These are phyloP conservation scores for Rhyzopertha dominica DNA, from an alignment of 1,140 invertebrate species.

Conservation along the genomic window DNA sequence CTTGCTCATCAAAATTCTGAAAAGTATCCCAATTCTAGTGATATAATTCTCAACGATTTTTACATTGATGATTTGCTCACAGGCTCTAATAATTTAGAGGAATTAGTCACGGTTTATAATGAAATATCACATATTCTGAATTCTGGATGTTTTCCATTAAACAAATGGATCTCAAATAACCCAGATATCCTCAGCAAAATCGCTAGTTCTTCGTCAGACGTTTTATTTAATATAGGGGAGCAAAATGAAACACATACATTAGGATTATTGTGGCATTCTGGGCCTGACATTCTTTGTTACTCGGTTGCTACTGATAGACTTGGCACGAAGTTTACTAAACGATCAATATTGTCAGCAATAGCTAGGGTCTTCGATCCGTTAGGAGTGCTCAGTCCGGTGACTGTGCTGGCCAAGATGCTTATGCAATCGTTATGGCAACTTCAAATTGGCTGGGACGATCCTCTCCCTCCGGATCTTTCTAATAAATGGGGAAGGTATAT, in stretches of 20 bases:
- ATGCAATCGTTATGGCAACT: constrained; percentile 43
- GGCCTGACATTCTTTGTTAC: constrained; percentile 8
- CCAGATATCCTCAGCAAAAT: constrained; percentile 1
- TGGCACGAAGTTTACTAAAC: not conserved
- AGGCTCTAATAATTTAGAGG: constrained; percentile 31
- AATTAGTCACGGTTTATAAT: constrained; percentile 19
- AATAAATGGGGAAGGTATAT: too few relatives aligned
- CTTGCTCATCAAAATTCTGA: constrained; percentile 32
- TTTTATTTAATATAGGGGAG: not conserved
- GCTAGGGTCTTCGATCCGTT: constrained; percentile 44
- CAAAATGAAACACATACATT: constrained; percentile 5
- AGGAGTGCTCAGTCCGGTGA: constrained; percentile 40
- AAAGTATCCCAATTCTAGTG: constrained; percentile 29
- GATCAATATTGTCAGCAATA: constrained; percentile 8
- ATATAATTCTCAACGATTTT: constrained; percentile 36
- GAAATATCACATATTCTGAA: constrained; percentile 21
- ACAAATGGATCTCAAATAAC: constrained; percentile 18
- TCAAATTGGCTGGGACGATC: constrained; percentile 43
- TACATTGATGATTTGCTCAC: constrained; percentile 47
- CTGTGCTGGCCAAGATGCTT: constrained; percentile 41
- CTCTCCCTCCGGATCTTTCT: constrained; percentile 26
- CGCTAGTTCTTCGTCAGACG: not conserved
- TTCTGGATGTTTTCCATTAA: constrained; percentile 14
- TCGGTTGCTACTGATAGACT: not conserved
- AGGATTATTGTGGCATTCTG: constrained; percentile 9